phyloP scores from a whole-genome alignment of 1,140 invertebrate genomes.

The Mesaphorura yosii region DNA sequence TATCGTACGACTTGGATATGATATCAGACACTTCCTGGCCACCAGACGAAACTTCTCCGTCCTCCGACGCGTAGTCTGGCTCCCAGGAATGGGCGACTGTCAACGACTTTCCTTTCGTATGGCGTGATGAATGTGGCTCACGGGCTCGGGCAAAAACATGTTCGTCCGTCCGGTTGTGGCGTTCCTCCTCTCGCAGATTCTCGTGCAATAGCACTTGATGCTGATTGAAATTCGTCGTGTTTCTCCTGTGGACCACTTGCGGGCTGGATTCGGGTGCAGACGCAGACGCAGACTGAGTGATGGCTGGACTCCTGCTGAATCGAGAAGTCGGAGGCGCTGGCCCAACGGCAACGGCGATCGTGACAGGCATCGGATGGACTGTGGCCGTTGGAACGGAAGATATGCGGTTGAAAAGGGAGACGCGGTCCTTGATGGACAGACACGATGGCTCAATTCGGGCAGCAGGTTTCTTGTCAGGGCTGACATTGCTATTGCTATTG shows the following conservation, averaged over 20 bases:
- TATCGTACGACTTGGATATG: constrained; percentile 30
- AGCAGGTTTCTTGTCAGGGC: too few species aligned
- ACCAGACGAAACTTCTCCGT: constrained; percentile 29
- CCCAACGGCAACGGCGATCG: background rate
- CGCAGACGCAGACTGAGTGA: background rate
- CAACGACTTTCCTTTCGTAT: constrained; percentile 18
- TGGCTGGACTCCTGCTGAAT: background rate
- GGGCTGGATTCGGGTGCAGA: background rate
- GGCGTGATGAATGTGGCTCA: background rate
- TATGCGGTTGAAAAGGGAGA: constrained; percentile 18
- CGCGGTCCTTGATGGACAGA: constrained; percentile 18
- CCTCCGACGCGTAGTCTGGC: constrained; percentile 22
- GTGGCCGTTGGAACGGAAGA: background rate
- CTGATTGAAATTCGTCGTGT: constrained; percentile 6
- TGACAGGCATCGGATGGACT: background rate
- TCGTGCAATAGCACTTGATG: background rate
- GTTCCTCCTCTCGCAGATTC: background rate
- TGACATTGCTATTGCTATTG: too few species aligned
- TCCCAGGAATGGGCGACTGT: constrained; percentile 13
- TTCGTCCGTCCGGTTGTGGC: background rate
- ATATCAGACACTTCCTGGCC: constrained; percentile 31
- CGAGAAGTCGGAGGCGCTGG: background rate
- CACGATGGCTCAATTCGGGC: constrained; percentile 14
- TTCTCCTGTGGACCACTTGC: background rate
- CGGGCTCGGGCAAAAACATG: background rate